Percentiles rank a stretch among this genome's conserved stretches.
These are phyloP conservation scores for Emys orbicularis DNA, from an alignment of 2,797 vertebrate species.

Conservation along the genomic window DNA sequence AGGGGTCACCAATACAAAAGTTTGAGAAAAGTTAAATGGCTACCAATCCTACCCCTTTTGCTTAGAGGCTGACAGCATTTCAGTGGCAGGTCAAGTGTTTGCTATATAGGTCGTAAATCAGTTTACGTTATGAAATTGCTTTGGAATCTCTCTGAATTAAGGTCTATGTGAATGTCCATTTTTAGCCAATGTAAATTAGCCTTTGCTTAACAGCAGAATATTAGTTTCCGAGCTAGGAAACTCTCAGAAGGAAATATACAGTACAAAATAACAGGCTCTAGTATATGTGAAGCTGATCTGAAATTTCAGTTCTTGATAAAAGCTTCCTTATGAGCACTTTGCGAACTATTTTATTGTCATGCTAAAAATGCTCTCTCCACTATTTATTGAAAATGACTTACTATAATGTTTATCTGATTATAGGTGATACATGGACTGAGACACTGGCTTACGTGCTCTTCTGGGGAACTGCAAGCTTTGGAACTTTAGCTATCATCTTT, in stretches of 20 bases:
- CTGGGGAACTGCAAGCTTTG: constrained; percentile 93
- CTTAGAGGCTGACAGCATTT: not conserved
- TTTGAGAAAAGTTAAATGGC: not conserved
- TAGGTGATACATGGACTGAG: constrained; percentile 97
- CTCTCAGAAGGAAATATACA: not conserved
- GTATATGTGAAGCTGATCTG: not conserved
- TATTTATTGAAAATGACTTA: not conserved
- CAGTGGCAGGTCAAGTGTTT: not conserved
- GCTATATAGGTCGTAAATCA: not conserved
- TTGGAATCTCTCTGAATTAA: not conserved
- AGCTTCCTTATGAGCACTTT: not conserved
- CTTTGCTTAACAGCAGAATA: not conserved
- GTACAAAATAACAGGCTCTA: not conserved
- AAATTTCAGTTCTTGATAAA: not conserved
- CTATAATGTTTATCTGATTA: constrained; percentile 10
- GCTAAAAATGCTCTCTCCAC: not conserved
- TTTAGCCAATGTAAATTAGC: not conserved
- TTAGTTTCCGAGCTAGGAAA: not conserved
- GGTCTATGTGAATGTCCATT: not conserved
- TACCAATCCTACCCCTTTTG: not conserved
- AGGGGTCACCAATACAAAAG: too few relatives aligned
- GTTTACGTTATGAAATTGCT: not conserved
- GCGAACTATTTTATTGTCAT: not conserved
- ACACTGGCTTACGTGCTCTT: constrained; percentile 96
- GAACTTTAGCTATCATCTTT: constrained; percentile 93